phyloP scores from a whole-genome alignment of 2,888 invertebrate species.

The Metopia argyrocephala region DNA sequence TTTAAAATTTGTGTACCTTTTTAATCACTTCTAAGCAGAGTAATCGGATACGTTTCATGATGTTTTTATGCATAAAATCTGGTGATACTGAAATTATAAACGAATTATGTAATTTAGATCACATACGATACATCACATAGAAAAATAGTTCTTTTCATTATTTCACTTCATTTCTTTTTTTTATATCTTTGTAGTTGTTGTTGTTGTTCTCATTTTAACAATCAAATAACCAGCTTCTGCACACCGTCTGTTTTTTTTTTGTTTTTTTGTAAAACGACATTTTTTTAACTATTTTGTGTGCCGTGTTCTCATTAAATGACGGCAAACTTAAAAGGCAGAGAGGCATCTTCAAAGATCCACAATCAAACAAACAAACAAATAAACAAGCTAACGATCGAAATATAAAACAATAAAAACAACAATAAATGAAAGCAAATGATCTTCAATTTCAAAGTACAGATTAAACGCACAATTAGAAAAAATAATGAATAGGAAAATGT shows the following conservation, averaged over 20 bases:
- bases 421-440: conserved; percentile 33
- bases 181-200: not conserved
- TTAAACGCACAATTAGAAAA: conserved; percentile 67
- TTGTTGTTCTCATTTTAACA: conserved; percentile 3
- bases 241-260: too few relatives aligned
- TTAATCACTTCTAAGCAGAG: too few relatives aligned
- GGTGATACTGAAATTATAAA: too few relatives aligned
- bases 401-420: conserved; percentile 10
- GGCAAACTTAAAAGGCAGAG: conserved; percentile 54
- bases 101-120: conserved; percentile 2
- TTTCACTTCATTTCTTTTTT: not conserved
- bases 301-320: conserved; percentile 35
- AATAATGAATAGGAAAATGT: conserved; percentile 62
- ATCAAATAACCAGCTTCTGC: conserved; percentile 35
- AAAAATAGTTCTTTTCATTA: not conserved
- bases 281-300: conserved; percentile 40
- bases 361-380: conserved; percentile 9
- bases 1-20: too few relatives aligned
- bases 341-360: conserved; percentile 30
- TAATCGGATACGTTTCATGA: too few relatives aligned
- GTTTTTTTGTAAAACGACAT: conserved; percentile 37
- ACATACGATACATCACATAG: conserved; percentile 2
- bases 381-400: too few relatives aligned
- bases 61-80: too few relatives aligned
- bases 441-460: conserved; percentile 61